Evolutionary conservation across 2,888 invertebrate genomes (phyloP).

Genomic region (Buathra laborator): DNA sequence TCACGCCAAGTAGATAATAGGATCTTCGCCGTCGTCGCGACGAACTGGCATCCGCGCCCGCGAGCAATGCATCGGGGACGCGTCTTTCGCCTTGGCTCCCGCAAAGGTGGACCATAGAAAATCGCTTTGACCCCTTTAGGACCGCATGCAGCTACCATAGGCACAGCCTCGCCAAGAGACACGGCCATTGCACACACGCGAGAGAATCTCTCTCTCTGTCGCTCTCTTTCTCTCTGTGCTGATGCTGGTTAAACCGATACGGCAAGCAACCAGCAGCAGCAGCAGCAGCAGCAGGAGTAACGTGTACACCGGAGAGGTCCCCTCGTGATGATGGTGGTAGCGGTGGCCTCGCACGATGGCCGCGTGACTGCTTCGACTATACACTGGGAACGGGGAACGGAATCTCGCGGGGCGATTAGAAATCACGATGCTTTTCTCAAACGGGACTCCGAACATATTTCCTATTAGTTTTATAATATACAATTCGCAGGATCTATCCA

Average conservation of each 20-base stretch:
- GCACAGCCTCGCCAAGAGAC: constrained; percentile 36
- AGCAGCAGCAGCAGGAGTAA: background rate
- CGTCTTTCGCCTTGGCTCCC: constrained; percentile 38
- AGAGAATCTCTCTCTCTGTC: constrained; percentile 37
- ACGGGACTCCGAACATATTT: constrained; percentile 39
- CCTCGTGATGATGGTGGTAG: constrained; percentile 38
- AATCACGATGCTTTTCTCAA: constrained; percentile 42
- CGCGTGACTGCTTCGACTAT: constrained; percentile 36
- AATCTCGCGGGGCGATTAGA: constrained; percentile 43
- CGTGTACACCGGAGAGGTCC: constrained; percentile 6
- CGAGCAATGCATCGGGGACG: constrained; percentile 16
- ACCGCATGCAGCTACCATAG: constrained; percentile 42
- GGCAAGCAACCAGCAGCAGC: background rate
- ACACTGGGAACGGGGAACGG: constrained; percentile 37
- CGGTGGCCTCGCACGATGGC: constrained; percentile 52
- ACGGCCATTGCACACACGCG: constrained; percentile 48
- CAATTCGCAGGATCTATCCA: background rate
- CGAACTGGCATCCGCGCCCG: constrained; percentile 15
- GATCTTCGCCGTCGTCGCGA: constrained; percentile 64
- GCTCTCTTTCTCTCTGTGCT: constrained; percentile 40
- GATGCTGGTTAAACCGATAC: constrained; percentile 46
- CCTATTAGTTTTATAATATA: constrained; percentile 18
- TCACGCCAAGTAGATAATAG: constrained; percentile 72
- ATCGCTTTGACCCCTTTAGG: constrained; percentile 70
- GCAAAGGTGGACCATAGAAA: constrained; percentile 69